Percentiles rank a stretch among this genome's conserved stretches.
These are phyloP conservation scores for Homalodisca vitripennis DNA, from an alignment of 1,140 invertebrate species.

Conservation along the genomic window DNA sequence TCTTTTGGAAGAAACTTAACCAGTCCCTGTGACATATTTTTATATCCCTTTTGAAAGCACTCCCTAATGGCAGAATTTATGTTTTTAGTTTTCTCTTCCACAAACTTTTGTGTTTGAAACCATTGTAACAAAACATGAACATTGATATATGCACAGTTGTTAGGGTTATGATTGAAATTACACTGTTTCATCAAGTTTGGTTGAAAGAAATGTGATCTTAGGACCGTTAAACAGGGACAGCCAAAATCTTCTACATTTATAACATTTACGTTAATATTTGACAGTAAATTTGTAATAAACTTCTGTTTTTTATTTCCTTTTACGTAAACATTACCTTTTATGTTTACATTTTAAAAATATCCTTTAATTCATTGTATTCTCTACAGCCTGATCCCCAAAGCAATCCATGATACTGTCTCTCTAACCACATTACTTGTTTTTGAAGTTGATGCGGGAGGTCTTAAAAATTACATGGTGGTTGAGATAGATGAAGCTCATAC, in stretches of 20 bases:
- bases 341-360: not conserved
- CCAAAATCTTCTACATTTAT: conserved; percentile 7
- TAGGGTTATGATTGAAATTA: not conserved
- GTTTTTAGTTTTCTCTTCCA: not conserved
- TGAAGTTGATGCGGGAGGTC: not conserved
- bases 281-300: not conserved
- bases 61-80: not conserved
- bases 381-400: not conserved
- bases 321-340: conserved; percentile 14
- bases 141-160: conserved; percentile 7
- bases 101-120: not conserved
- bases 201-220: not conserved
- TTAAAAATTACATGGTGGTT: not conserved
- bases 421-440: not conserved
- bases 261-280: not conserved
- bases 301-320: not conserved
- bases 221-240: not conserved
- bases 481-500: conserved; percentile 4
- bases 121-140: conserved; percentile 11
- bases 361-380: not conserved
- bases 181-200: not conserved
- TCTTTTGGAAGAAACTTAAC: conserved; percentile 5
- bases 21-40: not conserved
- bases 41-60: not conserved
- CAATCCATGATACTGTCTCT: not conserved